These are phyloP conservation scores for Agrotis exclamationis DNA, from an alignment of 2,888 invertebrate genomes.

Conservation along the genomic window DNA sequence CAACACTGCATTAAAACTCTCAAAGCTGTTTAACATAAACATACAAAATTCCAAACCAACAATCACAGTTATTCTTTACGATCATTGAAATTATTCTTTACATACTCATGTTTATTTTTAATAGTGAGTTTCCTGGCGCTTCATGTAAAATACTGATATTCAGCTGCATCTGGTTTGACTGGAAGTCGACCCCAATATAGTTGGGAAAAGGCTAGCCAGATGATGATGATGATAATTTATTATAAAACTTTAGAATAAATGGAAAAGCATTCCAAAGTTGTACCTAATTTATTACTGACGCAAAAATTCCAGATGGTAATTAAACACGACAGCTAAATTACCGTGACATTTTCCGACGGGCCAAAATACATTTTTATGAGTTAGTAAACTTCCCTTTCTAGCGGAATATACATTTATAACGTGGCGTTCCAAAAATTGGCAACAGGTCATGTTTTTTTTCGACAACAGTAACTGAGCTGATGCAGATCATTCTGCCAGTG, in stretches of 20 bases:
- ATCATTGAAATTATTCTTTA: constrained; percentile 10
- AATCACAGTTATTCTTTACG: constrained; percentile 18
- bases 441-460: too few relatives aligned
- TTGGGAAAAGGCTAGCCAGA: too few relatives aligned
- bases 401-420: neutral
- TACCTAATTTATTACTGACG: constrained; percentile 24
- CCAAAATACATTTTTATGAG: constrained; percentile 32
- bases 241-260: constrained; percentile 13
- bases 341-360: constrained; percentile 27
- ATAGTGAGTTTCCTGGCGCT: too few relatives aligned
- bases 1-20: neutral
- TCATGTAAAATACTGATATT: too few relatives aligned
- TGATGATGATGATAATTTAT: neutral
- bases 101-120: neutral
- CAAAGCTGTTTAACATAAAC: neutral
- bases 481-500: too few relatives aligned
- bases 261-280: neutral
- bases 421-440: constrained; percentile 1
- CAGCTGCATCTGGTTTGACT: too few relatives aligned
- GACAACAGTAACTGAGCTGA: too few relatives aligned
- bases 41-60: neutral
- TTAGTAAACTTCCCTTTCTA: constrained; percentile 33
- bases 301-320: constrained; percentile 20
- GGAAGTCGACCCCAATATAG: too few relatives aligned
- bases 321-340: constrained; percentile 28